A percentile compares a stretch with the other conserved stretches of the same genome.
phyloP scores from a whole-genome alignment of 2,888 invertebrate species.

The Dryadula phaetusa region DNA sequence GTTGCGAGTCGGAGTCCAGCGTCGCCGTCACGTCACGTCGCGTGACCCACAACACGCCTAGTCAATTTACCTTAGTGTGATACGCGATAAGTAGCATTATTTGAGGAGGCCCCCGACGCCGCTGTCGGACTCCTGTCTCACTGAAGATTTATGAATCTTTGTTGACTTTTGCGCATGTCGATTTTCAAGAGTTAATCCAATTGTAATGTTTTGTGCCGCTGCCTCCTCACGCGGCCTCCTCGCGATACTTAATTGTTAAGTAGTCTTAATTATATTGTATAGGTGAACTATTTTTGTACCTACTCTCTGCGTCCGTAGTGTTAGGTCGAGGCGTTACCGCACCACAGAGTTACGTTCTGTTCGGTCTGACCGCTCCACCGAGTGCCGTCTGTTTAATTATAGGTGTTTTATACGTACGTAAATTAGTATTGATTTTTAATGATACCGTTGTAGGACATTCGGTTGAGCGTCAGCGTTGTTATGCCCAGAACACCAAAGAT shows the following conservation, averaged over 20 bases:
- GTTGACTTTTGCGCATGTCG: slow-evolving; percentile 24
- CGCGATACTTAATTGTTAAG: slow-evolving; percentile 82
- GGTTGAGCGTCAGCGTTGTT: slow-evolving; percentile 64
- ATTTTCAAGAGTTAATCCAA: slow-evolving; percentile 23
- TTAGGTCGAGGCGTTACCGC: slow-evolving; percentile 77
- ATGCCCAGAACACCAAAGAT: slow-evolving; percentile 82
- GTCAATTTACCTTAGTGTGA: slow-evolving; percentile 85
- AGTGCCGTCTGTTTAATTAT: slow-evolving; percentile 53
- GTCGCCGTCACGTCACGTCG: too few relatives aligned
- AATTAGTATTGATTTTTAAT: slow-evolving; percentile 42
- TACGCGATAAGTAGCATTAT: slow-evolving; percentile 78
- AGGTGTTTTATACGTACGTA: slow-evolving; percentile 40
- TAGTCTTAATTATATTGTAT: slow-evolving; percentile 81
- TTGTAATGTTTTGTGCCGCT: slow-evolving; percentile 46
- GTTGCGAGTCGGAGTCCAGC: slow-evolving; percentile 50
- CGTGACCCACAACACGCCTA: slow-evolving; percentile 82
- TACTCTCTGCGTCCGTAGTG: slow-evolving; percentile 77
- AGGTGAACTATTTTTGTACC: slow-evolving; percentile 84
- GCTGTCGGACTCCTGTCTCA: slow-evolving; percentile 7
- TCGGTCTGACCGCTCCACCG: slow-evolving; percentile 60
- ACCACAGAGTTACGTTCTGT: slow-evolving; percentile 64
- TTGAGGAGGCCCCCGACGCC: slow-evolving; percentile 53
- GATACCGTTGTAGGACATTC: slow-evolving; percentile 54
- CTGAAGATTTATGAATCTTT: slow-evolving; percentile 35
- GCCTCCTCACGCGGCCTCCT: slow-evolving; percentile 63